These are phyloP conservation scores for Steatocranus sp. DNA, from an alignment of 2,797 vertebrate genomes.

Conservation along the genomic window DNA sequence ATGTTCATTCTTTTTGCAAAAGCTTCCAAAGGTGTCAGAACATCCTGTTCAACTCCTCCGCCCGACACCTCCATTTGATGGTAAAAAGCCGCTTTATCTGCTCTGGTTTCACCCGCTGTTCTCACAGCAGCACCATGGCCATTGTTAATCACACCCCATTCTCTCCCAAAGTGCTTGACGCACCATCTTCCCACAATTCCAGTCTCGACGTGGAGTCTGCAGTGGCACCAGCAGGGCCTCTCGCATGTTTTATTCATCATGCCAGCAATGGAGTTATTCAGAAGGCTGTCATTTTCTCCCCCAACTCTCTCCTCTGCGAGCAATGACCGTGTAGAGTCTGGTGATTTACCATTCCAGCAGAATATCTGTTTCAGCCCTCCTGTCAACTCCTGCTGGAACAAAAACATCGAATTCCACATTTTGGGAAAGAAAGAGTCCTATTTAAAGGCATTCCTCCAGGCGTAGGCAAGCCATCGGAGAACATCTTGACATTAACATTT, in stretches of 20 bases:
- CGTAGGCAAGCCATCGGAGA: not conserved
- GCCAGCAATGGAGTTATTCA: slow-evolving; percentile 47
- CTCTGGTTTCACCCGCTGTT: slow-evolving; percentile 32
- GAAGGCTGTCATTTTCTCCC: slow-evolving; percentile 33
- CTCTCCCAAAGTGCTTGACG: slow-evolving; percentile 47
- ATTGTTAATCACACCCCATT: slow-evolving; percentile 67
- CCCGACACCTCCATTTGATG: not conserved
- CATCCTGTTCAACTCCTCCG: not conserved
- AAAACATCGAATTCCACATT: not conserved
- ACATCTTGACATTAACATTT: not conserved
- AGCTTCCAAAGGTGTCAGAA: not conserved
- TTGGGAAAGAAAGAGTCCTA: not conserved
- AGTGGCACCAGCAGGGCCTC: slow-evolving; percentile 28
- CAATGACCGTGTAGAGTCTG: slow-evolving; percentile 25
- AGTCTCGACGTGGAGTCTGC: slow-evolving; percentile 43
- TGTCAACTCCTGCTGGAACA: slow-evolving; percentile 2
- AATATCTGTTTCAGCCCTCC: not conserved
- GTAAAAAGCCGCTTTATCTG: slow-evolving; percentile 36
- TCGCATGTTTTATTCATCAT: slow-evolving; percentile 64
- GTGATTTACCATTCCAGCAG: slow-evolving; percentile 8
- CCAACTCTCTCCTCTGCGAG: slow-evolving; percentile 12
- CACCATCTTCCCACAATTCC: slow-evolving; percentile 55
- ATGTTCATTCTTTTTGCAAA: not conserved
- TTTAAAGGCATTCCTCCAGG: not conserved
- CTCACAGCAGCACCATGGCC: slow-evolving; percentile 27